These are phyloP conservation scores for Nephrocerus scutellatus DNA, from an alignment of 2,888 invertebrate genomes.

Conservation along the genomic window DNA sequence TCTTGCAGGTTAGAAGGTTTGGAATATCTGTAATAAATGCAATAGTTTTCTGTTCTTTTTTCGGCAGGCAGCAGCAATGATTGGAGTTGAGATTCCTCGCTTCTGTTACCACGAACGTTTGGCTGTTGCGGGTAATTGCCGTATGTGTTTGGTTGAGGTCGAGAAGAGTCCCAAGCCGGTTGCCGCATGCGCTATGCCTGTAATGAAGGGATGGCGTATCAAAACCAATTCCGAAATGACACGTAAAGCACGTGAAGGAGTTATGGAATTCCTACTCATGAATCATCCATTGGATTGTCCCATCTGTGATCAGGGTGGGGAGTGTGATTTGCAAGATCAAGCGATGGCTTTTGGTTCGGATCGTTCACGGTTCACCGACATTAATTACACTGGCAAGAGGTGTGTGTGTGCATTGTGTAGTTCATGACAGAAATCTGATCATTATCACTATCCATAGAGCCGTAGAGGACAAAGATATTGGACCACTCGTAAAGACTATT, in stretches of 20 bases:
- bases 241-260: constrained; percentile 69
- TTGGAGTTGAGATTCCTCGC: constrained; percentile 95
- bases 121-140: constrained; percentile 97
- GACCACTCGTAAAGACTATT: constrained; percentile 94
- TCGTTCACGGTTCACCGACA: constrained; percentile 88
- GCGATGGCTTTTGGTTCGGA: constrained; percentile 98
- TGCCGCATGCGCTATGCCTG: constrained; percentile 99
- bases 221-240: constrained; percentile 97
- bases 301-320: constrained; percentile 97
- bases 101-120: constrained; percentile 99
- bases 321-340: constrained; percentile 94
- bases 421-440: constrained; percentile 7
- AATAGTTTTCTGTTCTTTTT: no score
- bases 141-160: constrained; percentile 99
- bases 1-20: constrained; percentile 67
- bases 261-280: constrained; percentile 97
- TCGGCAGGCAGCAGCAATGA: constrained; percentile 80
- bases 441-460: constrained; percentile 55
- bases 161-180: constrained; percentile 97
- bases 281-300: constrained; percentile 99
- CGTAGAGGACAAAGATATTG: constrained; percentile 98
- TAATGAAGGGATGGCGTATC: constrained; percentile 99
- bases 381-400: constrained; percentile 85
- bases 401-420: constrained; percentile 31
- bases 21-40: background rate